phyloP scores from a whole-genome alignment of 2,797 vertebrate species.

The Manis crassicaudata region DNA sequence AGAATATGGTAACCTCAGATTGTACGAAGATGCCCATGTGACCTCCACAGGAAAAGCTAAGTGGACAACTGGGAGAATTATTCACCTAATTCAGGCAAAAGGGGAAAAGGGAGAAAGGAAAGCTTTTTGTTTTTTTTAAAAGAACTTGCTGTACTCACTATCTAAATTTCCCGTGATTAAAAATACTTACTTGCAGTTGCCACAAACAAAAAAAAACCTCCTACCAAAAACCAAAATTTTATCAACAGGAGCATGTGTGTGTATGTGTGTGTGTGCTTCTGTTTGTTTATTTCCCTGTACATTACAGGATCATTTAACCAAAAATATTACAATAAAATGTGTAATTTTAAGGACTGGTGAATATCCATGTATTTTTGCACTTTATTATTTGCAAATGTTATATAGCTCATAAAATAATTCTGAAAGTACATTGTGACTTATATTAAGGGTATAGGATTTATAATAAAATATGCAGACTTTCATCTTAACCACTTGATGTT shows the following conservation, averaged over 20 bases:
- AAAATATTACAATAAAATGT: conserved; percentile 7
- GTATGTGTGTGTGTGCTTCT: background rate
- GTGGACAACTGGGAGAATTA: background rate
- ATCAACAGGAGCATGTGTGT: background rate
- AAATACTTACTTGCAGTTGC: conserved; percentile 24
- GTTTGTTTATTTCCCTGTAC: background rate
- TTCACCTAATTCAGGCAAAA: conserved; percentile 38
- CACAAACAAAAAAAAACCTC: conserved; percentile 4
- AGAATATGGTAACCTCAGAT: background rate
- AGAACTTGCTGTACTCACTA: conserved; percentile 19
- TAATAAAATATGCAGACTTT: conserved; percentile 15
- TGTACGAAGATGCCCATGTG: background rate
- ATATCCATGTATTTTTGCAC: background rate
- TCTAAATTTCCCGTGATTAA: conserved; percentile 35
- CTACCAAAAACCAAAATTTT: conserved; percentile 36
- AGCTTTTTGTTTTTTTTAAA: background rate
- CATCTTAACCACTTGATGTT: background rate
- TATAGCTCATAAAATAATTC: conserved; percentile 8
- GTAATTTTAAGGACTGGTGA: background rate
- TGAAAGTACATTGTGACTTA: background rate
- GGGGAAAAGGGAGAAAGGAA: background rate
- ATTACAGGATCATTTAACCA: background rate
- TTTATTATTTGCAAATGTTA: conserved; percentile 28
- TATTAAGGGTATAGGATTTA: background rate
- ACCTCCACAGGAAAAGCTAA: background rate